These are phyloP conservation scores for Mechanitis mazaeus DNA, from an alignment of 2,888 invertebrate species.

Conservation along the genomic window DNA sequence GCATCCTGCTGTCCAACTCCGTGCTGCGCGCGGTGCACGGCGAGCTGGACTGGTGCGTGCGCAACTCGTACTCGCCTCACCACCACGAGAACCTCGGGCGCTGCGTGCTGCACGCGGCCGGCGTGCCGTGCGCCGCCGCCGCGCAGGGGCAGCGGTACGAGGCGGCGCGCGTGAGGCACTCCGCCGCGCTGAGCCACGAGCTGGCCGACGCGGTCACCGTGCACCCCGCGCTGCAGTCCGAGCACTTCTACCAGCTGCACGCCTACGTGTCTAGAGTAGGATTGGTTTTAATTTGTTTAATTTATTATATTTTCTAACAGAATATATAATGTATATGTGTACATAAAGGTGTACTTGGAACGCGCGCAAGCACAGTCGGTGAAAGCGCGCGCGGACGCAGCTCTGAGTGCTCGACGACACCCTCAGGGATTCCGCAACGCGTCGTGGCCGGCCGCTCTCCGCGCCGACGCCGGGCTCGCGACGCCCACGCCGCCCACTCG, in stretches of 20 bases:
- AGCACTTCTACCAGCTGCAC: conserved; percentile 82
- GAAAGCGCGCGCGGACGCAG: conserved; percentile 29
- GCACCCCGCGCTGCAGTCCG: conserved; percentile 79
- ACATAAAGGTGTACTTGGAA: conserved; percentile 62
- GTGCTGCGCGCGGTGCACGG: conserved; percentile 86
- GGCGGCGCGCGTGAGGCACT: conserved; percentile 27
- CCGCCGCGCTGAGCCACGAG: conserved; percentile 37
- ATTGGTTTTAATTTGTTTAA: background rate
- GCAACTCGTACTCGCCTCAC: conserved; percentile 87
- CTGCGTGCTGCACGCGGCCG: conserved; percentile 85
- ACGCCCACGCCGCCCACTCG: conserved; percentile 73
- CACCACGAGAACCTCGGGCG: conserved; percentile 93
- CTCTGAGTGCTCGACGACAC: conserved; percentile 39
- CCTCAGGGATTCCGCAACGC: conserved; percentile 43
- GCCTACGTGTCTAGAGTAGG: conserved; percentile 81
- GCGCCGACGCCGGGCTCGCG: conserved; percentile 70
- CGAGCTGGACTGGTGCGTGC: conserved; percentile 92
- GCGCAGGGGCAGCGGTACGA: conserved; percentile 47
- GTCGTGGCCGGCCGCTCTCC: conserved; percentile 78
- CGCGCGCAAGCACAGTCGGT: conserved; percentile 35
- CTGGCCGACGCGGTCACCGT: conserved; percentile 78
- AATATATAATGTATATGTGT: background rate
- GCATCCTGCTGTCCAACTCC: conserved; percentile 91
- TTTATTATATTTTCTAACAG: background rate
- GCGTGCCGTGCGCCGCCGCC: conserved; percentile 72